phyloP scores from a whole-genome alignment of 2,888 invertebrate genomes.

The Urechis unicinctus region DNA sequence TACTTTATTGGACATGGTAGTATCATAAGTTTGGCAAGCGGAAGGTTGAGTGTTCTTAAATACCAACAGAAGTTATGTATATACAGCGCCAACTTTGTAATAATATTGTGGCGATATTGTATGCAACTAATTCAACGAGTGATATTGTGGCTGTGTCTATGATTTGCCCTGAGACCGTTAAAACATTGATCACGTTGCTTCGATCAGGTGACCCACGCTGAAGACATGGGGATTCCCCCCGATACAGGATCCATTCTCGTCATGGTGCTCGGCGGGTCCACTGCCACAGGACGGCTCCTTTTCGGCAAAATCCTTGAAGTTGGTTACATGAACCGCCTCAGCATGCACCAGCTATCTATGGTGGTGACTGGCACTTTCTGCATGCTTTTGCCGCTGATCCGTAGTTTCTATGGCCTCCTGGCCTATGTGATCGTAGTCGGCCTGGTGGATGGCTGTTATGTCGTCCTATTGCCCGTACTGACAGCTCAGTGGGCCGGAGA shows the following conservation, averaged over 20 bases:
- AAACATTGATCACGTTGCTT: neutral
- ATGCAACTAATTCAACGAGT: too few relatives aligned
- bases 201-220: slow-evolving; percentile 32
- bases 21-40: too few relatives aligned
- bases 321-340: slow-evolving; percentile 28
- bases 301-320: slow-evolving; percentile 33
- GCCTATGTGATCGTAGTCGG: slow-evolving; percentile 23
- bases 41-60: too few relatives aligned
- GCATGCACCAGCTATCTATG: slow-evolving; percentile 38
- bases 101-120: too few relatives aligned
- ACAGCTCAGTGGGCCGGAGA: slow-evolving; percentile 27
- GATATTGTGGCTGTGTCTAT: too few relatives aligned
- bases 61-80: too few relatives aligned
- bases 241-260: slow-evolving; percentile 29
- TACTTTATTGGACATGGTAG: too few relatives aligned
- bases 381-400: slow-evolving; percentile 33
- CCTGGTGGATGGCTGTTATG: slow-evolving; percentile 36
- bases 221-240: slow-evolving; percentile 26
- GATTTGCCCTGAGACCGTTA: too few relatives aligned
- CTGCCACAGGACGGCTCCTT: slow-evolving; percentile 29
- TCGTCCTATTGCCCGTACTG: slow-evolving; percentile 32
- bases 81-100: too few relatives aligned
- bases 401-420: slow-evolving; percentile 17
- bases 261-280: slow-evolving; percentile 30
- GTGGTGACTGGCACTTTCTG: slow-evolving; percentile 29